Percentiles rank a stretch among this genome's conserved stretches.
Conservation (phyloP, 1,140 invertebrate genomes). For the Hetaerina americana region DNA sequence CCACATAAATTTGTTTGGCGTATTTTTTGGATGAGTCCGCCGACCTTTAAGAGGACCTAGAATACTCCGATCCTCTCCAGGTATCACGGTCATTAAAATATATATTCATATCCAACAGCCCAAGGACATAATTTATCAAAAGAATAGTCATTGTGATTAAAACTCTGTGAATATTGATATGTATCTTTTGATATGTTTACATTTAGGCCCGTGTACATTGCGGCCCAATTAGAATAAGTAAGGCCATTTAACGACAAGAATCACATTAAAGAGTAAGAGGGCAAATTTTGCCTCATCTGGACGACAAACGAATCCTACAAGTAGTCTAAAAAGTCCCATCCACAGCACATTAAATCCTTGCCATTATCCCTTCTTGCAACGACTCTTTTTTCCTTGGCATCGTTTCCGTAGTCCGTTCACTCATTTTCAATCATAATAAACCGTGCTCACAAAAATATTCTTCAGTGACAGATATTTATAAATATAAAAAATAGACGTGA, state of each 20-base stretch:
- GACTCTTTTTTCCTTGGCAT: too few species aligned
- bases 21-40: neutral
- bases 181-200: neutral
- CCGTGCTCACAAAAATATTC: too few species aligned
- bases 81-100: neutral
- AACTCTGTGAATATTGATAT: neutral
- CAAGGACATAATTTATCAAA: neutral
- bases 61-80: neutral
- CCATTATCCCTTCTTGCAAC: too few species aligned
- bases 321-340: neutral
- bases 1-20: neutral
- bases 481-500: too few species aligned
- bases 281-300: neutral
- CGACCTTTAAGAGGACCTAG: neutral
- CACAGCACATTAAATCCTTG: neutral
- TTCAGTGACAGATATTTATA: too few species aligned
- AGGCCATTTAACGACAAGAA: neutral
- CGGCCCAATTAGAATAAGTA: neutral
- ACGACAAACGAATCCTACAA: neutral
- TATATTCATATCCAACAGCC: neutral
- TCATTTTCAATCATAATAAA: too few species aligned
- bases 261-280: neutral
- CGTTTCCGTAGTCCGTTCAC: too few species aligned
- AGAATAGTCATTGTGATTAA: neutral
- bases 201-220: neutral